phyloP scores from a whole-genome alignment of 2,113 vertebrate species.

The Sinocyclocheilus grahami region DNA sequence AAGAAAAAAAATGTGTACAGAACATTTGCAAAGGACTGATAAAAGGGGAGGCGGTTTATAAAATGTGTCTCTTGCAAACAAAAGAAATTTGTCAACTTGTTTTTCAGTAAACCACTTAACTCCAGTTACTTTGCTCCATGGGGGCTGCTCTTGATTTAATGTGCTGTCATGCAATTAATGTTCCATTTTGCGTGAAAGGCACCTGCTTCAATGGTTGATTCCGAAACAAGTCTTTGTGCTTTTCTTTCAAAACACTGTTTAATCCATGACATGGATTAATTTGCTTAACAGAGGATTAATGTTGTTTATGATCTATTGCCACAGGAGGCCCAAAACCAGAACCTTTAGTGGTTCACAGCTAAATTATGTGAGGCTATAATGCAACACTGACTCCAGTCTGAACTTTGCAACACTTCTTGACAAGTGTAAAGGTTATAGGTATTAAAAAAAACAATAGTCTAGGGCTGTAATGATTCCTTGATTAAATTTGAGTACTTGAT shows the following conservation, averaged over 20 bases:
- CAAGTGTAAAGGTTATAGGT: background rate
- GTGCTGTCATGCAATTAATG: conserved; percentile 21
- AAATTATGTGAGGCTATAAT: background rate
- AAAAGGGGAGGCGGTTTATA: background rate
- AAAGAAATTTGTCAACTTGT: background rate
- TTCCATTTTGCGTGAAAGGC: conserved; percentile 24
- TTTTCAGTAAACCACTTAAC: background rate
- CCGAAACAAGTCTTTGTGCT: background rate
- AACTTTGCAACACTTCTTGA: background rate
- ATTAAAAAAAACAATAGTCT: too few species aligned
- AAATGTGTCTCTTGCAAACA: background rate
- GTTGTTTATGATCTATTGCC: conserved; percentile 28
- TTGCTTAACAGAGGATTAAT: conserved; percentile 24
- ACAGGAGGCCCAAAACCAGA: conserved; percentile 4
- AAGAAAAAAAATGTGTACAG: background rate
- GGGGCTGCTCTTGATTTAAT: conserved; percentile 17
- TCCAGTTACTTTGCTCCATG: background rate
- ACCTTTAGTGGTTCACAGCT: background rate
- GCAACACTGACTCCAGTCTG: background rate
- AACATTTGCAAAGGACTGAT: background rate
- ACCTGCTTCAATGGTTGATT: conserved; percentile 1
- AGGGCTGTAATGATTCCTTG: too few species aligned
- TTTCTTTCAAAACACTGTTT: conserved; percentile 21
- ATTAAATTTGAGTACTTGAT: too few species aligned
- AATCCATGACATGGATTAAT: conserved; percentile 28